Conservation (phyloP, 2,888 invertebrate genomes). For the Lasioglossum leucozonium region DNA sequence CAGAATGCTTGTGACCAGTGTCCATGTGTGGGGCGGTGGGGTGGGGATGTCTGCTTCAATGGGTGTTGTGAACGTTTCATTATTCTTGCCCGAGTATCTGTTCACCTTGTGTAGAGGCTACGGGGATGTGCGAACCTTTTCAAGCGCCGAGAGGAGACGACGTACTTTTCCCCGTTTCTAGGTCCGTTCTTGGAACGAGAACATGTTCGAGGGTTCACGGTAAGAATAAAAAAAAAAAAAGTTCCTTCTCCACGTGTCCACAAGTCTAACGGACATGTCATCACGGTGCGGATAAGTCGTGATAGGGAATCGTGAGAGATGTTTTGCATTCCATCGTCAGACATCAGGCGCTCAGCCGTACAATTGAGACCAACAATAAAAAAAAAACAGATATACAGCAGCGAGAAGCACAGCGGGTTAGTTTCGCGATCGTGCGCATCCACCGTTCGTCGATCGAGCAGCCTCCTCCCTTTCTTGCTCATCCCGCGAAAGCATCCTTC, state of each 20-base stretch:
- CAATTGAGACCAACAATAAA: conserved; percentile 1
- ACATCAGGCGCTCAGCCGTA: conserved; percentile 25
- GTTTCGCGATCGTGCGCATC: conserved; percentile 70
- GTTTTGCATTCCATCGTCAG: conserved; percentile 27
- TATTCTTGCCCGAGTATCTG: conserved; percentile 14
- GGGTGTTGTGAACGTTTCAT: conserved; percentile 30
- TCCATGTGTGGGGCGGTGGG: conserved; percentile 28
- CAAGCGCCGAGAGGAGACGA: not conserved
- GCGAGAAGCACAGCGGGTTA: conserved; percentile 72
- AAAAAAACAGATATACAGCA: conserved; percentile 30
- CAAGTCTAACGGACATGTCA: conserved; percentile 8
- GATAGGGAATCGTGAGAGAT: conserved; percentile 35
- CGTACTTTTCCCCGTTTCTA: not conserved
- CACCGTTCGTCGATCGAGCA: conserved; percentile 61
- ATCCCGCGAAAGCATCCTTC: conserved; percentile 78
- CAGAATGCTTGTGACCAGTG: conserved; percentile 22
- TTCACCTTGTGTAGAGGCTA: conserved; percentile 16
- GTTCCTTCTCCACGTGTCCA: not conserved
- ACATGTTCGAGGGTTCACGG: not conserved
- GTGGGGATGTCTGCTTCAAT: conserved; percentile 7
- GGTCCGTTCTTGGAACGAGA: not conserved
- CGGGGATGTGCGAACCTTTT: conserved; percentile 11
- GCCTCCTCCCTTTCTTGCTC: conserved; percentile 50
- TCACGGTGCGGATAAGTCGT: conserved; percentile 43
- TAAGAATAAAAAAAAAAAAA: conserved; percentile 37